Conservation (phyloP, 2,113 vertebrate species). For the Perca flavescens region DNA sequence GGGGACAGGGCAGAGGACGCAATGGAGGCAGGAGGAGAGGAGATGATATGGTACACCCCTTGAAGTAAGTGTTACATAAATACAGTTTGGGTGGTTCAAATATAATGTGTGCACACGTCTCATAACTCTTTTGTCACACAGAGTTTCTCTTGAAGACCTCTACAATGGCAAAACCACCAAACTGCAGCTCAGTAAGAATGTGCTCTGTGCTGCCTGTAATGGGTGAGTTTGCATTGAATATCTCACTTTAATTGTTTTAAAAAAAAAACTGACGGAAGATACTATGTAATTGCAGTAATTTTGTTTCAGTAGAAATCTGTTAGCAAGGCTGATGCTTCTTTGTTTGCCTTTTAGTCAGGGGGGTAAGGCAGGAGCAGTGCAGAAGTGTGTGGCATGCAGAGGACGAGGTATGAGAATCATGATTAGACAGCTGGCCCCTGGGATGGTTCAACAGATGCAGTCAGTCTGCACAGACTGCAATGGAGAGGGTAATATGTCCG, state of each 20-base stretch:
- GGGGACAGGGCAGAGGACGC: slow-evolving; percentile 92
- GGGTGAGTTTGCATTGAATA: slow-evolving; percentile 87
- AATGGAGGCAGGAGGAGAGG: slow-evolving; percentile 96
- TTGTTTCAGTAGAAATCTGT: not conserved
- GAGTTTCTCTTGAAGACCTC: slow-evolving; percentile 98
- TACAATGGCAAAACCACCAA: slow-evolving; percentile 99
- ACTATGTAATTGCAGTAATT: not conserved
- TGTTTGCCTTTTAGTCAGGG: slow-evolving; percentile 88
- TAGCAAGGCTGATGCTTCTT: slow-evolving; percentile 12
- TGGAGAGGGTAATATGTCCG: slow-evolving; percentile 90
- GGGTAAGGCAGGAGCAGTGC: slow-evolving; percentile 96
- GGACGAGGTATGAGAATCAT: slow-evolving; percentile 96
- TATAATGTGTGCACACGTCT: not conserved
- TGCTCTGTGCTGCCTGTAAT: slow-evolving; percentile 94
- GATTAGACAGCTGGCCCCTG: slow-evolving; percentile 98
- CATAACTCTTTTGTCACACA: slow-evolving; percentile 70
- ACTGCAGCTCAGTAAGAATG: slow-evolving; percentile 99
- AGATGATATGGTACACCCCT: slow-evolving; percentile 98
- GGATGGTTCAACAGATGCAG: slow-evolving; percentile 99
- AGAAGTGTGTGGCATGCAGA: slow-evolving; percentile 95
- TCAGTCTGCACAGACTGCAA: slow-evolving; percentile 98
- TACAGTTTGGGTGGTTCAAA: not conserved
- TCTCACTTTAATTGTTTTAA: not conserved
- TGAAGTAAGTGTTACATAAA: slow-evolving; percentile 88
- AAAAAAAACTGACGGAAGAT: not conserved